phyloP scores from a whole-genome alignment of 2,797 vertebrate genomes.

The Cirrhinus mrigala region DNA sequence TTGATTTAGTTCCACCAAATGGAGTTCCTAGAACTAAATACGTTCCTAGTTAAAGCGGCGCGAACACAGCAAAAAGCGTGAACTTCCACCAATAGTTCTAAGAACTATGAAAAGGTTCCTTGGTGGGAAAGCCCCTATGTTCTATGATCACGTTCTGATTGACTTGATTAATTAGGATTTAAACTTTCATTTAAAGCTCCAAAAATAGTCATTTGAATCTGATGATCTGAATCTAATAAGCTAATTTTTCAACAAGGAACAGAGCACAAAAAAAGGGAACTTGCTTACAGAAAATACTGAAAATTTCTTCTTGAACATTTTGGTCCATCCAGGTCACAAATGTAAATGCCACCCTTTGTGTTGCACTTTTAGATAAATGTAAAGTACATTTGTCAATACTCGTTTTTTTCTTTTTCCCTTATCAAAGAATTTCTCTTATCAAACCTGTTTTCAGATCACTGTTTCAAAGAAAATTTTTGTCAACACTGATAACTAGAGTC shows the following conservation, averaged over 20 bases:
- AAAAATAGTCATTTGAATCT: neutral
- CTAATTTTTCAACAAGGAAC: neutral
- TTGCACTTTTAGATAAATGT: neutral
- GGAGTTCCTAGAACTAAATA: too few relatives aligned
- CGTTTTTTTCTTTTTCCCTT: neutral
- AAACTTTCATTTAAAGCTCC: neutral
- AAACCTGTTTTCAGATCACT: neutral
- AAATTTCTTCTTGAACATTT: neutral
- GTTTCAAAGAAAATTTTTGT: neutral
- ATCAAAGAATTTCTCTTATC: neutral
- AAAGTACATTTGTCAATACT: neutral
- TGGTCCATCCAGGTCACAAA: neutral
- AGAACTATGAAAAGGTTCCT: too few relatives aligned
- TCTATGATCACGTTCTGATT: conserved; percentile 3
- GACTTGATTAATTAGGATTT: neutral
- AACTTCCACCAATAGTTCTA: too few relatives aligned
- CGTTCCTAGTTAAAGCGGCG: too few relatives aligned
- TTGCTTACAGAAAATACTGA: too few relatives aligned
- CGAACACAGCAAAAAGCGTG: too few relatives aligned
- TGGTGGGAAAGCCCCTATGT: neutral
- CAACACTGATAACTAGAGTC: neutral
- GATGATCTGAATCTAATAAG: neutral
- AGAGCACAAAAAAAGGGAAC: neutral
- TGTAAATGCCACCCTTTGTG: neutral
- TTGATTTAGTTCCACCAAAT: too few relatives aligned